Percentiles rank a stretch among this genome's conserved stretches.
phyloP scores from a whole-genome alignment of 2,888 invertebrate species.

The Oxystoma pomonae region DNA sequence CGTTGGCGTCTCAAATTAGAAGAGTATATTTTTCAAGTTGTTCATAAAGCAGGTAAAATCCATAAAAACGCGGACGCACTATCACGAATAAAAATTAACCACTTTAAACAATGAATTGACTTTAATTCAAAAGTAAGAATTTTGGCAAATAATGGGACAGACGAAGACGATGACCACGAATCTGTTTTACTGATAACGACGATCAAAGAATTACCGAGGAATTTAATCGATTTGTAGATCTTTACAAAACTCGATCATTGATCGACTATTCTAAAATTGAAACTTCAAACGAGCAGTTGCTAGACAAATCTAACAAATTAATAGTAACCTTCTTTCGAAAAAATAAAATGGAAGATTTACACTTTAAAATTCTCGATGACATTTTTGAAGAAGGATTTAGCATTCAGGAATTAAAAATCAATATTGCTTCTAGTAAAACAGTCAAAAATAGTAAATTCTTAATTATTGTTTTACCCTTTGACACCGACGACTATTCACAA shows the following conservation, averaged over 20 bases:
- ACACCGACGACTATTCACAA: background rate
- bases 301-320: no score
- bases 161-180: background rate
- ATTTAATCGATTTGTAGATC: constrained; percentile 10
- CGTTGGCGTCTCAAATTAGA: constrained; percentile 36
- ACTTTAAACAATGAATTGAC: constrained; percentile 5
- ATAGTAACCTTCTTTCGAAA: constrained; percentile 8
- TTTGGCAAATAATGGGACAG: background rate
- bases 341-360: constrained; percentile 7
- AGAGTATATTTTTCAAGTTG: constrained; percentile 27
- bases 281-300: no score
- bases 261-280: constrained; percentile 20
- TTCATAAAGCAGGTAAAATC: constrained; percentile 8
- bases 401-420: constrained; percentile 5
- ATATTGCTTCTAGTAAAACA: constrained; percentile 9
- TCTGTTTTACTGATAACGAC: background rate
- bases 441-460: constrained; percentile 8
- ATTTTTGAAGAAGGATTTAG: constrained; percentile 7
- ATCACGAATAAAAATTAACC: constrained; percentile 10
- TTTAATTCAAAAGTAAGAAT: constrained; percentile 5
- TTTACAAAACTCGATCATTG: constrained; percentile 10
- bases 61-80: constrained; percentile 6
- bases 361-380: constrained; percentile 10
- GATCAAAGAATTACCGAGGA: constrained; percentile 3
- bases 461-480: constrained; percentile 6